phyloP scores from a whole-genome alignment of 2,888 invertebrate species.

The Chironomus tentans region DNA sequence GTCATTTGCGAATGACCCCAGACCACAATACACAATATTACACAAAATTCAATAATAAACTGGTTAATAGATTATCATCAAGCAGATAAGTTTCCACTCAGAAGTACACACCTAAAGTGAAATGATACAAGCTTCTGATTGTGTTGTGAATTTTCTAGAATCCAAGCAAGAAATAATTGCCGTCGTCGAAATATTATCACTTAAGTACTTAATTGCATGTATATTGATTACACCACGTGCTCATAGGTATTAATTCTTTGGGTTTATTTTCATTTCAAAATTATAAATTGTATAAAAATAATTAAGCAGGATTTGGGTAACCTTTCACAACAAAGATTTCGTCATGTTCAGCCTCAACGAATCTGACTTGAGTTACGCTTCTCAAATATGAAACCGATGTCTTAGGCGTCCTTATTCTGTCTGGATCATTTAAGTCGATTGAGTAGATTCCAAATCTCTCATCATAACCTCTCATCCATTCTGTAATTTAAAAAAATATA shows the following conservation, averaged over 20 bases:
- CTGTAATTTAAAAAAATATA: too few species aligned
- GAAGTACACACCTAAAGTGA: background rate
- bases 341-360: background rate
- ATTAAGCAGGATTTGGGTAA: too few species aligned
- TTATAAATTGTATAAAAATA: too few species aligned
- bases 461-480: slow-evolving; percentile 48
- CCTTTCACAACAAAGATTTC: too few species aligned
- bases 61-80: too few species aligned
- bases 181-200: too few species aligned
- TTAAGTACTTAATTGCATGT: background rate
- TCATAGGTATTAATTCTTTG: too few species aligned
- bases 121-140: background rate
- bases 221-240: background rate
- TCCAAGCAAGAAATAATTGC: background rate
- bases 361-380: slow-evolving; percentile 18
- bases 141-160: background rate
- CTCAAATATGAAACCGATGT: slow-evolving; percentile 42
- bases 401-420: slow-evolving; percentile 51
- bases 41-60: too few species aligned
- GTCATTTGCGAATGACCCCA: too few species aligned
- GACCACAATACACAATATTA: too few species aligned
- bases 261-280: too few species aligned
- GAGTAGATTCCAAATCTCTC: slow-evolving; percentile 55
- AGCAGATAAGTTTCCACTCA: too few species aligned
- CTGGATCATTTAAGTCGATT: slow-evolving; percentile 51